phyloP scores from a whole-genome alignment of 1,140 invertebrate species.

The Vanessa tameamea region DNA sequence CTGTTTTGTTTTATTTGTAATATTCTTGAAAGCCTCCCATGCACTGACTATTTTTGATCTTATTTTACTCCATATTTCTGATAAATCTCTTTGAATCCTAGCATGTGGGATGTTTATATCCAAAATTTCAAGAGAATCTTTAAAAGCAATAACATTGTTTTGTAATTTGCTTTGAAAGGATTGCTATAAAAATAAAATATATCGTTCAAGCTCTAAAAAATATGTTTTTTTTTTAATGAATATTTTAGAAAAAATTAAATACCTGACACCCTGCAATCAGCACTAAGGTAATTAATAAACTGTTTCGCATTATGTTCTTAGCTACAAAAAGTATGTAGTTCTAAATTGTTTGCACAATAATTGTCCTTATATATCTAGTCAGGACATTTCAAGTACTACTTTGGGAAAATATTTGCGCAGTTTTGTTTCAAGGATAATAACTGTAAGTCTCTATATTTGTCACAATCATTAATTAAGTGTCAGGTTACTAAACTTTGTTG shows the following conservation, averaged over 20 bases:
- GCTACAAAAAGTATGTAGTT: background rate
- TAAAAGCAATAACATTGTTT: background rate
- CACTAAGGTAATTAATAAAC: background rate
- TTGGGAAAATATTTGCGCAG: background rate
- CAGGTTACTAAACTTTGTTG: conserved; percentile 17
- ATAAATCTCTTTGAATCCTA: background rate
- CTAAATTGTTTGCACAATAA: background rate
- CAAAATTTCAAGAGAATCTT: background rate
- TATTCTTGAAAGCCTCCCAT: conserved; percentile 47
- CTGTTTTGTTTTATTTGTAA: conserved; percentile 39
- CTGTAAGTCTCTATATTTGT: background rate
- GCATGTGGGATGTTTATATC: background rate
- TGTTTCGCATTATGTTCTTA: background rate
- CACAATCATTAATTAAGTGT: conserved; percentile 2
- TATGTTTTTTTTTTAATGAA: background rate
- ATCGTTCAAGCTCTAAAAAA: background rate
- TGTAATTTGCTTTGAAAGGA: background rate
- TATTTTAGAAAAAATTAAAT: background rate
- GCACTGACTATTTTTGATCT: conserved; percentile 16
- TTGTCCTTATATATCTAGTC: conserved; percentile 2
- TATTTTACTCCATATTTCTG: conserved; percentile 8
- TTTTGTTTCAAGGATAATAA: background rate
- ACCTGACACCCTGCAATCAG: background rate
- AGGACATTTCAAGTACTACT: conserved; percentile 1
- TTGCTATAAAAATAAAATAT: background rate